A percentile compares a stretch with the other conserved stretches of the same genome.
These are phyloP conservation scores for Ptychoptera albimana DNA, from an alignment of 2,888 invertebrate species.

Conservation along the genomic window DNA sequence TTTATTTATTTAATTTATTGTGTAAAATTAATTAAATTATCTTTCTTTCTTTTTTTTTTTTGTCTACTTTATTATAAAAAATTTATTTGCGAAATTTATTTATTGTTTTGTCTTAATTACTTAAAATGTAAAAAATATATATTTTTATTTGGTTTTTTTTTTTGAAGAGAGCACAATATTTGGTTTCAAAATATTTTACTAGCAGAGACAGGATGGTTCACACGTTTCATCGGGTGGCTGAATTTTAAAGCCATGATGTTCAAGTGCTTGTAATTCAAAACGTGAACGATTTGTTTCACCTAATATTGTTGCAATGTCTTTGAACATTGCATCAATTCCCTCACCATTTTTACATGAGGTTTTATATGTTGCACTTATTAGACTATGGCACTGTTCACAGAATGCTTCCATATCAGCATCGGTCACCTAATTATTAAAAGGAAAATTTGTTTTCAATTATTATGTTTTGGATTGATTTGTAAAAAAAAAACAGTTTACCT, in stretches of 20 bases:
- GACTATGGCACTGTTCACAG: conserved; percentile 82
- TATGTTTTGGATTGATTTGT: not conserved
- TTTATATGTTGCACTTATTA: conserved; percentile 75
- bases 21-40: too few relatives aligned
- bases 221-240: conserved; percentile 40
- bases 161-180: too few relatives aligned
- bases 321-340: conserved; percentile 83
- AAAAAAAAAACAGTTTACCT: conserved; percentile 21
- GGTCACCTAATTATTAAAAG: conserved; percentile 37
- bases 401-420: conserved; percentile 81
- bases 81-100: too few relatives aligned
- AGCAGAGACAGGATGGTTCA: conserved; percentile 28
- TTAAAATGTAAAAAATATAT: too few relatives aligned
- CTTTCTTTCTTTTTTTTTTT: too few relatives aligned
- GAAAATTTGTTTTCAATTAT: conserved; percentile 1
- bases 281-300: conserved; percentile 68
- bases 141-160: too few relatives aligned
- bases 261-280: conserved; percentile 63
- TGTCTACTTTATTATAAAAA: too few relatives aligned
- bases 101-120: too few relatives aligned
- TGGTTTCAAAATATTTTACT: conserved; percentile 10
- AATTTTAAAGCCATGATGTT: conserved; percentile 62
- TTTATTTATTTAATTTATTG: too few relatives aligned
- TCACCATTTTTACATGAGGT: conserved; percentile 79
- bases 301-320: conserved; percentile 67